These are phyloP conservation scores for Podiceps cristatus DNA, from an alignment of 2,113 vertebrate genomes.

Conservation along the genomic window DNA sequence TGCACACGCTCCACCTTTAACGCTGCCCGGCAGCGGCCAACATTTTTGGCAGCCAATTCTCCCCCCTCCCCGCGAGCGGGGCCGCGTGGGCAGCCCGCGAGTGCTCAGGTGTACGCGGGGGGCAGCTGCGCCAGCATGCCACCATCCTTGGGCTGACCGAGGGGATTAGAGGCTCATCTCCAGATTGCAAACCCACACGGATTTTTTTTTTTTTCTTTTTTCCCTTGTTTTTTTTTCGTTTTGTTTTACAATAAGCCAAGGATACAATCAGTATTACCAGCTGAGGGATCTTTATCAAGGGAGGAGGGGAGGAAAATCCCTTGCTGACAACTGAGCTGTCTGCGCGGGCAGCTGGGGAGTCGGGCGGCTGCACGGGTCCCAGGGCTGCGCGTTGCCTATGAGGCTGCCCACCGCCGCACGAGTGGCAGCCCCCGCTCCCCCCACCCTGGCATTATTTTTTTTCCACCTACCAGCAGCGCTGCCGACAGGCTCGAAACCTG, in stretches of 20 bases:
- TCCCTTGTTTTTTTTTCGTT: background rate
- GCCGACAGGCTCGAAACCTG: slow-evolving; percentile 59
- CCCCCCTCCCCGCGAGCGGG: background rate
- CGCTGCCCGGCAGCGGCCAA: background rate
- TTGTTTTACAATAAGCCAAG: background rate
- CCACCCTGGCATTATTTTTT: background rate
- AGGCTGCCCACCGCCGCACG: accelerated
- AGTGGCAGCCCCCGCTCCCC: background rate
- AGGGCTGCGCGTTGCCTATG: background rate
- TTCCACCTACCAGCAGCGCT: slow-evolving; percentile 57
- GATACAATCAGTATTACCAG: slow-evolving; percentile 22
- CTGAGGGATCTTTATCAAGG: slow-evolving; percentile 41
- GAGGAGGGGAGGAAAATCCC: background rate
- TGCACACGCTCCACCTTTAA: slow-evolving; percentile 45
- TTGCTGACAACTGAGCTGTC: background rate
- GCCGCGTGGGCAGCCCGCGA: background rate
- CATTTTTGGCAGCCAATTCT: slow-evolving; percentile 10
- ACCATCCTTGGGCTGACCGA: background rate
- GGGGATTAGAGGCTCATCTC: slow-evolving; percentile 9
- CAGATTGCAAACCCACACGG: background rate
- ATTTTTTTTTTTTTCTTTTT: background rate
- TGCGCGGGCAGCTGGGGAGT: background rate
- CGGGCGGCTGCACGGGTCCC: background rate
- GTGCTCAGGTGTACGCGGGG: background rate
- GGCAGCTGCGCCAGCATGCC: slow-evolving; percentile 6